Evolutionary conservation across 1,140 invertebrate genomes (phyloP).

Genomic region (Aphis gossypii): DNA sequence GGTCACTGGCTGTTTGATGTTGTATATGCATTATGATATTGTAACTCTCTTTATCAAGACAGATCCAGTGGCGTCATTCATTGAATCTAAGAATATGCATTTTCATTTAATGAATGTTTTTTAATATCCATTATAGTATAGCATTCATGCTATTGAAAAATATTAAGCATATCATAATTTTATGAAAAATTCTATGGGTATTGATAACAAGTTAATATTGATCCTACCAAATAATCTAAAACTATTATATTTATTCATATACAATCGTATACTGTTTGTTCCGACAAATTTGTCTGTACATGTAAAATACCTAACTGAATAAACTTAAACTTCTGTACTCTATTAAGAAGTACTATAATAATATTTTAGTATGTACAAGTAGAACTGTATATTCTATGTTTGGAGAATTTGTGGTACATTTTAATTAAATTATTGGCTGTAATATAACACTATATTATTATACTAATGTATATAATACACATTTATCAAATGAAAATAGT

Average conservation of each 20-base stretch:
- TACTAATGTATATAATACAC: too few relatives aligned
- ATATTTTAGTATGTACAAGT: neutral
- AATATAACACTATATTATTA: too few relatives aligned
- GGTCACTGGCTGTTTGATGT: neutral
- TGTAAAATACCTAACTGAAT: neutral
- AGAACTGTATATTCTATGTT: too few relatives aligned
- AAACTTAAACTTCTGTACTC: neutral
- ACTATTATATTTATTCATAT: neutral
- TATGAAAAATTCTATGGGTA: neutral
- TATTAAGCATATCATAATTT: neutral
- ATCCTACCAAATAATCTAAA: neutral
- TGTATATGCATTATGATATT: neutral
- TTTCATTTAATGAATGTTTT: neutral
- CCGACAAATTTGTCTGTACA: too few relatives aligned
- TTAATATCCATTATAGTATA: neutral
- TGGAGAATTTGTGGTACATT: too few relatives aligned
- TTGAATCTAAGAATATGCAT: neutral
- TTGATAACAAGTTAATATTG: neutral
- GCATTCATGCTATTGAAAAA: too few relatives aligned
- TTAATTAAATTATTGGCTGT: too few relatives aligned
- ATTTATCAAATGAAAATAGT: neutral
- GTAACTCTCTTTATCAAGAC: neutral
- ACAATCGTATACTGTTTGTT: too few relatives aligned
- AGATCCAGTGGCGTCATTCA: neutral
- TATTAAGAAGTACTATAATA: neutral